A percentile compares a stretch with the other conserved stretches of the same genome.
phyloP scores from a whole-genome alignment of 2,113 vertebrate species.

The Kobus ellipsiprymnus region DNA sequence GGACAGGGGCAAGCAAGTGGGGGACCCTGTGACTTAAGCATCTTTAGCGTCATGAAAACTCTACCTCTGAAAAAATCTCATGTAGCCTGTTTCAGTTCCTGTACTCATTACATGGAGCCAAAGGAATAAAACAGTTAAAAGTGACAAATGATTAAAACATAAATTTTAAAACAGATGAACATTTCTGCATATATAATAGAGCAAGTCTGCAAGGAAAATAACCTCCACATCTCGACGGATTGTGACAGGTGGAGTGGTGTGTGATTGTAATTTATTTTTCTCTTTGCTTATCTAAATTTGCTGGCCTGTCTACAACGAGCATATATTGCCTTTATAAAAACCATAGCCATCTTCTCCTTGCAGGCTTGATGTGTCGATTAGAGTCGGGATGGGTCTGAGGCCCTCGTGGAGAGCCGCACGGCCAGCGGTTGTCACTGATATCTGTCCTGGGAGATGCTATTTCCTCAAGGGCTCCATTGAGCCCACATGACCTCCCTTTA shows the following conservation, averaged over 20 bases:
- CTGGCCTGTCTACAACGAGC: background rate
- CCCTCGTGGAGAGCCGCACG: rapidly evolving
- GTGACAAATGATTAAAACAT: background rate
- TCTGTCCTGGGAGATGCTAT: slow-evolving; percentile 10
- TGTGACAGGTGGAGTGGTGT: background rate
- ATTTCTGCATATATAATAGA: background rate
- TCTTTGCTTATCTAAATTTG: background rate
- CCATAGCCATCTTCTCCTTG: background rate
- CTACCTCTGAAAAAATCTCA: background rate
- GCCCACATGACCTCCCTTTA: background rate
- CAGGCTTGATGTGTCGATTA: background rate
- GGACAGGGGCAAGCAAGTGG: background rate
- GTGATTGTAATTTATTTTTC: no score
- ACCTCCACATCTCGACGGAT: background rate
- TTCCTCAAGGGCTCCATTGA: background rate
- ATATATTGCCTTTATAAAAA: background rate
- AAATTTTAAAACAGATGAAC: background rate
- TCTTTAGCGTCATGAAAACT: background rate
- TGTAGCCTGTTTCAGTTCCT: background rate
- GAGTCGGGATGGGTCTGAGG: background rate
- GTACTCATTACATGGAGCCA: background rate
- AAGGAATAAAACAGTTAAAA: background rate
- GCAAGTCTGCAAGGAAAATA: background rate
- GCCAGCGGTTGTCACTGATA: background rate
- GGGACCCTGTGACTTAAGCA: no score